Evolutionary conservation across 35 echinoderm and acorn worm species (phyloP).

Genomic region (Patiria miniata): DNA sequence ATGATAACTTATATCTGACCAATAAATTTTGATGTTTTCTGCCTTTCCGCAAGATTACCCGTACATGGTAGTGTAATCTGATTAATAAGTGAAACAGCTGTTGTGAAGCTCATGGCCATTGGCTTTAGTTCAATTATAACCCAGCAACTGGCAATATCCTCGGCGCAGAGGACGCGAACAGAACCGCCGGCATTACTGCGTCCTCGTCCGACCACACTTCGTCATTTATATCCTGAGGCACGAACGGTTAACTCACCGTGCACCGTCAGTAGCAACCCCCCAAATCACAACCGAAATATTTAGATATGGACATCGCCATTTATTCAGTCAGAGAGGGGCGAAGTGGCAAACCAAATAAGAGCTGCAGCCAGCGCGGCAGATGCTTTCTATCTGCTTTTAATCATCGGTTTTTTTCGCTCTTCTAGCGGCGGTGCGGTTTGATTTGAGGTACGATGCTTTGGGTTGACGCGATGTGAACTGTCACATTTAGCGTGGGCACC

Average conservation of each 20-base stretch:
- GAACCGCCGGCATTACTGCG: not conserved
- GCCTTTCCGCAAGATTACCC: constrained; percentile 27
- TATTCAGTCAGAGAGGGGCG: constrained; percentile 7
- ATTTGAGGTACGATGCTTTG: constrained; percentile 5
- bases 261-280: not conserved
- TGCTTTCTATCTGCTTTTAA: constrained; percentile 23
- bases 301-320: constrained; percentile 17
- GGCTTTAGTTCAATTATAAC: not conserved
- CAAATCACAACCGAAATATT: constrained; percentile 28
- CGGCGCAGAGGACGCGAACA: not conserved
- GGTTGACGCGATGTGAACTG: constrained; percentile 24
- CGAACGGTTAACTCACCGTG: constrained; percentile 3
- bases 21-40: constrained; percentile 35
- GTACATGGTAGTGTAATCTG: constrained; percentile 24
- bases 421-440: constrained; percentile 15
- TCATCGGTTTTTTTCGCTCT: not conserved
- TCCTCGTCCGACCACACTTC: not conserved
- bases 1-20: constrained; percentile 31
- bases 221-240: constrained; percentile 11
- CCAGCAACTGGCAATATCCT: constrained; percentile 2
- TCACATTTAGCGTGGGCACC: constrained; percentile 18
- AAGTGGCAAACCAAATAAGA: constrained; percentile 18
- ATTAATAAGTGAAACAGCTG: constrained; percentile 34
- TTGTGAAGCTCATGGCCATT: constrained; percentile 7
- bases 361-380: not conserved